phyloP scores from a whole-genome alignment of 2,113 vertebrate species.

The Reinhardtius hippoglossoides region DNA sequence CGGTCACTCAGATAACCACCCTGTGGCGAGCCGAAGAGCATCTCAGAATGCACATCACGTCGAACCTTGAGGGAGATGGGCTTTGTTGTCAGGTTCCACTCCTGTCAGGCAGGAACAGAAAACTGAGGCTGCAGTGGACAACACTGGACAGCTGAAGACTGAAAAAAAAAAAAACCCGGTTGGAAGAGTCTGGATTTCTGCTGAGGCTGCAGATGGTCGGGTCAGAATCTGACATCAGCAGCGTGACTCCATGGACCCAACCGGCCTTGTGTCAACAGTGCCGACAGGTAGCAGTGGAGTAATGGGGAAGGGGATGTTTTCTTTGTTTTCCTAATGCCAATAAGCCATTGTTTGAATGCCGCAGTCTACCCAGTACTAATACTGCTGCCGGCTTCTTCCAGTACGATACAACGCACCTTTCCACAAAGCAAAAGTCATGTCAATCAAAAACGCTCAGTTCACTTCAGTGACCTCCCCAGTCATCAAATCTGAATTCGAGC shows the following conservation, averaged over 20 bases:
- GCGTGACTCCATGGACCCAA: background rate
- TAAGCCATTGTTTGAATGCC: background rate
- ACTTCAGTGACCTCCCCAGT: background rate
- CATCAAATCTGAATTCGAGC: background rate
- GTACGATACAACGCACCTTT: background rate
- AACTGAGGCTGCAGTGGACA: background rate
- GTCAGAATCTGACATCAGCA: background rate
- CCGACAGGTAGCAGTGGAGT: background rate
- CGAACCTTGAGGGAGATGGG: background rate
- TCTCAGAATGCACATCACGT: background rate
- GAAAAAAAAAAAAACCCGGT: background rate
- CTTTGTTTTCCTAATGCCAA: background rate
- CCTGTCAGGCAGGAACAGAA: background rate
- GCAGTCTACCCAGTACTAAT: background rate
- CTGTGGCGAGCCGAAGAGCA: background rate
- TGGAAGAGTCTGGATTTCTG: background rate
- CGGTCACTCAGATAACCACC: background rate
- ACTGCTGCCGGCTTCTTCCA: background rate
- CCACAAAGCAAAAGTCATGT: background rate
- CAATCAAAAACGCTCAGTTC: background rate
- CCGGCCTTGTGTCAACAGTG: background rate
- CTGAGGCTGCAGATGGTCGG: background rate
- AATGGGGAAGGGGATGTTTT: background rate
- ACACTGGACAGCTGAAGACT: background rate
- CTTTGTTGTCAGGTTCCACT: constrained; percentile 10